Evolutionary conservation across 2,888 invertebrate genomes (phyloP).

Genomic region (Caenorhabditis wallacei): DNA sequence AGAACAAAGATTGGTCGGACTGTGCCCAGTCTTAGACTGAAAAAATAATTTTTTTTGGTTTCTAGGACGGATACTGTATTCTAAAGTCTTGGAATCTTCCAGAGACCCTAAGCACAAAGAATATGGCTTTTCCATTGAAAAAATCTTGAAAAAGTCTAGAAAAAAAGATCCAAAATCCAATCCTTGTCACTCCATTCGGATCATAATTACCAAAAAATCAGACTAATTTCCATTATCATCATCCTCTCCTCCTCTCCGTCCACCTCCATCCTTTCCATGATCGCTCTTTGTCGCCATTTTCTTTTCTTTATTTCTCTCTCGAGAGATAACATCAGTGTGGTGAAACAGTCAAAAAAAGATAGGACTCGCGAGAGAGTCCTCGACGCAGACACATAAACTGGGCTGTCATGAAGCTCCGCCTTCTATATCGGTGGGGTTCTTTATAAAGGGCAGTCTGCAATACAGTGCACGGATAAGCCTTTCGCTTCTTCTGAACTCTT

Average conservation of each 20-base stretch:
- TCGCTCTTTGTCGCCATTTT: constrained; percentile 48
- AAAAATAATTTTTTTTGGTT: too few species aligned
- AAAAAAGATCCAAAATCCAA: too few species aligned
- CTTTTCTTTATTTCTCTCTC: neutral
- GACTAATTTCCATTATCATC: neutral
- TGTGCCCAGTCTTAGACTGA: too few species aligned
- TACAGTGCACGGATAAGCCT: constrained; percentile 38
- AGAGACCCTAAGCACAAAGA: too few species aligned
- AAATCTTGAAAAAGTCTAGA: too few species aligned
- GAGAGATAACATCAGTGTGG: constrained; percentile 49
- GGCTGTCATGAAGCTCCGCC: constrained; percentile 50
- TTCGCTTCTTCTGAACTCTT: constrained; percentile 4
- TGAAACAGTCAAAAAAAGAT: constrained; percentile 51
- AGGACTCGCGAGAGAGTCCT: constrained; percentile 16
- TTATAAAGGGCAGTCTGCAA: constrained; percentile 45
- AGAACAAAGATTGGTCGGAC: constrained; percentile 3
- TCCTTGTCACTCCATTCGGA: too few species aligned
- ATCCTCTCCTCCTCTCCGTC: neutral
- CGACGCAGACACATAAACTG: constrained; percentile 42
- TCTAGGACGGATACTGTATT: too few species aligned
- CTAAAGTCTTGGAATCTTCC: too few species aligned
- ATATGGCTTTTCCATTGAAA: too few species aligned
- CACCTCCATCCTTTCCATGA: constrained; percentile 12
- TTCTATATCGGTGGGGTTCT: constrained; percentile 33
- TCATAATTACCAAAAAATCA: neutral